These are phyloP conservation scores for Nyctereutes procyonoides DNA, from an alignment of 2,113 vertebrate genomes.

Conservation along the genomic window DNA sequence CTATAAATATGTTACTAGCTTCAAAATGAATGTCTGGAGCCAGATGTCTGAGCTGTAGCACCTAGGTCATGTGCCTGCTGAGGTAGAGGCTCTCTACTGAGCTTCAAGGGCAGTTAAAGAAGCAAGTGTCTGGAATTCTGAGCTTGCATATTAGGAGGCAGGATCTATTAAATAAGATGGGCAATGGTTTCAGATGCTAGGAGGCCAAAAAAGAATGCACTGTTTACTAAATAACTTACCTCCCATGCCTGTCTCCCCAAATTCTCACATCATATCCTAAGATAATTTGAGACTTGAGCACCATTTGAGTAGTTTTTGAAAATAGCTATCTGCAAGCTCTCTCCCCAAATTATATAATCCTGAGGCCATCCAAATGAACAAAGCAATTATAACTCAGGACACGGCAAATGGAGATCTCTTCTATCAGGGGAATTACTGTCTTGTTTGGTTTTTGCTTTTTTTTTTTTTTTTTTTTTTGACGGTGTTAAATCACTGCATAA, in stretches of 20 bases:
- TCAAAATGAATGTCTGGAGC: neutral
- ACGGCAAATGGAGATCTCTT: neutral
- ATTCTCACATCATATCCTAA: neutral
- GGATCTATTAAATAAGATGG: neutral
- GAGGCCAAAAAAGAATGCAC: neutral
- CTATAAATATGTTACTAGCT: neutral
- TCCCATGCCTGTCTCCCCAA: neutral
- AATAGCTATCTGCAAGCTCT: neutral
- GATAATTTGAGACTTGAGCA: neutral
- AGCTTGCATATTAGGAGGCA: neutral
- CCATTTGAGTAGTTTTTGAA: neutral
- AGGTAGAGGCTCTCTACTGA: neutral
- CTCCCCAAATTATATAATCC: neutral
- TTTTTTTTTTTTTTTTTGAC: neutral
- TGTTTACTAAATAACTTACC: neutral
- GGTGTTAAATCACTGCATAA: neutral
- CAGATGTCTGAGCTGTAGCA: neutral
- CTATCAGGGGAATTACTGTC: neutral
- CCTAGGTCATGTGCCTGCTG: neutral
- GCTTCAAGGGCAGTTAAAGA: neutral
- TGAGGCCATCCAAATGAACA: constrained; percentile 6
- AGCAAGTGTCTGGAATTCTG: neutral
- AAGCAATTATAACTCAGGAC: constrained; percentile 12
- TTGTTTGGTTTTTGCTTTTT: neutral
- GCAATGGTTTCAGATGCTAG: neutral